These are phyloP conservation scores for Callithrix jacchus DNA, from an alignment of 2,113 vertebrate genomes.

Conservation along the genomic window DNA sequence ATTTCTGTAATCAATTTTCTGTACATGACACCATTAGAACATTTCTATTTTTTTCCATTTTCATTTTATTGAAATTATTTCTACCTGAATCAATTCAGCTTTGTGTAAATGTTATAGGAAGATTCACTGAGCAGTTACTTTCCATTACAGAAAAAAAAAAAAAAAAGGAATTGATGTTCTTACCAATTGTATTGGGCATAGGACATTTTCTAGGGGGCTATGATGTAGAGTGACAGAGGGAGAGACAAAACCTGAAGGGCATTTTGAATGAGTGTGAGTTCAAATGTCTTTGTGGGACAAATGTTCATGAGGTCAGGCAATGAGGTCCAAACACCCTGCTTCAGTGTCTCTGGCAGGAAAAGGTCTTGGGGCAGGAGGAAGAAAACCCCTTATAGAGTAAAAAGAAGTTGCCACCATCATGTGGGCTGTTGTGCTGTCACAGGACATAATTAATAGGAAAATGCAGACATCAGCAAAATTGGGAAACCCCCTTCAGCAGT, in stretches of 20 bases:
- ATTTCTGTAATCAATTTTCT: not conserved
- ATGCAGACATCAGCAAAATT: not conserved
- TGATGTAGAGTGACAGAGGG: not conserved
- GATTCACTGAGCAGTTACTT: not conserved
- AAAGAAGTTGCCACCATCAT: not conserved
- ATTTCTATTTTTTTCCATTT: conserved; percentile 26
- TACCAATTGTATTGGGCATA: not conserved
- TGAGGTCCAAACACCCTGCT: not conserved
- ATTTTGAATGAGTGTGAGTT: not conserved
- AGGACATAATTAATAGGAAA: not conserved
- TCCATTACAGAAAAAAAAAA: not conserved
- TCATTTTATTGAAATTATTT: conserved; percentile 3
- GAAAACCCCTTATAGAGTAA: not conserved
- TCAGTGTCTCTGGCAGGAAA: not conserved
- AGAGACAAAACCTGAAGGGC: not conserved
- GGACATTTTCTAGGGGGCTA: not conserved
- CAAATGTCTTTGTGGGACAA: not conserved
- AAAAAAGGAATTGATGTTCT: not conserved
- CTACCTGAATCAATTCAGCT: not conserved
- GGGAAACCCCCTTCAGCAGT: not conserved
- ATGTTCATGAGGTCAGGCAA: not conserved
- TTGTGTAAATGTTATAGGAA: not conserved
- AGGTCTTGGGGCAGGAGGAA: not conserved
- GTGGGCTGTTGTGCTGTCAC: not conserved
- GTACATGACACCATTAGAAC: not conserved